Percentiles rank a stretch among this genome's conserved stretches.
These are phyloP conservation scores for Microtus ochrogaster DNA, from an alignment of 2,113 vertebrate genomes.

Conservation along the genomic window DNA sequence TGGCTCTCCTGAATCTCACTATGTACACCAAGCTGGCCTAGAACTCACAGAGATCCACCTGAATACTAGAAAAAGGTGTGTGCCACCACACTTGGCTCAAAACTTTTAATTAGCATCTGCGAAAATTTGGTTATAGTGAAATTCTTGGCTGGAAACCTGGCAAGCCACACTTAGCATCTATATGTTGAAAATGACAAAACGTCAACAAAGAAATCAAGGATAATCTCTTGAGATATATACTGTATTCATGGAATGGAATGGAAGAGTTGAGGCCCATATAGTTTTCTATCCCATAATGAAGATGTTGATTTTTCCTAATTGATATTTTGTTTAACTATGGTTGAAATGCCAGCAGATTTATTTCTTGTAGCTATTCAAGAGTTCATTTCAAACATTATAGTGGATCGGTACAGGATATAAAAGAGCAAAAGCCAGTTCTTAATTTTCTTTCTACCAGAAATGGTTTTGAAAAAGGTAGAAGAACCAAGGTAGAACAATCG, in stretches of 20 bases:
- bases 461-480: background rate
- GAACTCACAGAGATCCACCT: background rate
- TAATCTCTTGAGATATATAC: background rate
- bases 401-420: background rate
- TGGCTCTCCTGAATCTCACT: background rate
- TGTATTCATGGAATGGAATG: background rate
- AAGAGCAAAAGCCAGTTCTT: background rate
- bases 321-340: background rate
- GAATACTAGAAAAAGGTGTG: background rate
- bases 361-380: background rate
- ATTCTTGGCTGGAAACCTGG: background rate
- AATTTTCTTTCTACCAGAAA: background rate
- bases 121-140: background rate
- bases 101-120: background rate
- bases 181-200: conserved; percentile 6
- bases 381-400: background rate
- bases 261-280: background rate
- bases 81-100: background rate
- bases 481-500: background rate
- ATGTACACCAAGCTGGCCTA: background rate
- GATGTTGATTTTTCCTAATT: background rate
- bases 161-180: background rate
- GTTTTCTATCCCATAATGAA: background rate
- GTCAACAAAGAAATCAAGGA: background rate
- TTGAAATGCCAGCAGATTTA: background rate